These are phyloP conservation scores for Cotesia chilonis DNA, from an alignment of 1,140 invertebrate genomes.

Conservation along the genomic window DNA sequence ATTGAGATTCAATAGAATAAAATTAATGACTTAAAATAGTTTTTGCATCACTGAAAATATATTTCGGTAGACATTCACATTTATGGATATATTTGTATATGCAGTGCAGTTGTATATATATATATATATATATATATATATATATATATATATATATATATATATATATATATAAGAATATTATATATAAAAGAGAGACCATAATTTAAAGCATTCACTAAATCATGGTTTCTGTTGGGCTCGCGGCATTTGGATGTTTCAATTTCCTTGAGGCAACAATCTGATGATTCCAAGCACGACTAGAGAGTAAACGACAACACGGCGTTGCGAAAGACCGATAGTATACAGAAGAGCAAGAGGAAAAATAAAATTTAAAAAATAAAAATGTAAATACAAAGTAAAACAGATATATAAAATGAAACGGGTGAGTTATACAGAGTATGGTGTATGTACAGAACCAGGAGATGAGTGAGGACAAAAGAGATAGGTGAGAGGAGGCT, in stretches of 20 bases:
- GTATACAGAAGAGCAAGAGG: slow-evolving; percentile 2
- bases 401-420: slow-evolving; percentile 22
- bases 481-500: slow-evolving; percentile 1
- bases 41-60: too few species aligned
- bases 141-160: not conserved
- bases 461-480: not conserved
- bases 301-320: slow-evolving; percentile 1
- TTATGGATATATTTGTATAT: too few species aligned
- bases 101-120: too few species aligned
- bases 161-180: not conserved
- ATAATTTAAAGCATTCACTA: slow-evolving; percentile 64
- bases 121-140: too few species aligned
- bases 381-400: slow-evolving; percentile 5
- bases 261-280: slow-evolving; percentile 64
- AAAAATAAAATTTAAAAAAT: not conserved
- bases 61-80: too few species aligned
- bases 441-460: not conserved
- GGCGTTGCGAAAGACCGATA: slow-evolving; percentile 7
- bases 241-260: slow-evolving; percentile 56
- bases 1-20: too few species aligned
- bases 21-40: too few species aligned
- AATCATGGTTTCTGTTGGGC: slow-evolving; percentile 53
- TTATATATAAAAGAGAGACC: slow-evolving; percentile 47
- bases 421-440: slow-evolving; percentile 28
- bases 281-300: slow-evolving; percentile 51